phyloP scores from a whole-genome alignment of 2,888 invertebrate genomes.

The Diadegma fenestrale region DNA sequence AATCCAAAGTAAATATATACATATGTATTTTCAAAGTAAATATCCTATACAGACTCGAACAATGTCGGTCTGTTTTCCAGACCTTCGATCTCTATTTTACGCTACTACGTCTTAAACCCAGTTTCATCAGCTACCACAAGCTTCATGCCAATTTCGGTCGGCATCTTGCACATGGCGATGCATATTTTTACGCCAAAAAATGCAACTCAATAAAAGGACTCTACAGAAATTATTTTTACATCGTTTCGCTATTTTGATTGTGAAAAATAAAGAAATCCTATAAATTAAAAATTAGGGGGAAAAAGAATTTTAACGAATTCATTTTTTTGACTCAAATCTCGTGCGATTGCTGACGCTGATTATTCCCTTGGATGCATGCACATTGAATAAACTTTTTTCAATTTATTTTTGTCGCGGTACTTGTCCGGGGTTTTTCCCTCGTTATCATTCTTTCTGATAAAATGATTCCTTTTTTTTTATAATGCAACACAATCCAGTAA shows the following conservation, averaged over 20 bases:
- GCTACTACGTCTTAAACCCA: constrained; percentile 1
- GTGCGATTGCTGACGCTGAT: too few relatives aligned
- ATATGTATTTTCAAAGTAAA: not conserved
- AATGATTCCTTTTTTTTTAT: not conserved
- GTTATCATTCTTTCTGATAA: not conserved
- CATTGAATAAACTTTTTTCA: too few relatives aligned
- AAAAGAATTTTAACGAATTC: too few relatives aligned
- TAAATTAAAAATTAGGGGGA: too few relatives aligned
- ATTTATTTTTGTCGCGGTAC: too few relatives aligned
- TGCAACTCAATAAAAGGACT: not conserved
- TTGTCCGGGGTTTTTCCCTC: too few relatives aligned
- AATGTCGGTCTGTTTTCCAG: constrained; percentile 29
- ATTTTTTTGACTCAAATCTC: too few relatives aligned
- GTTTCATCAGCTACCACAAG: constrained; percentile 10
- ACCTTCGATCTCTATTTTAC: constrained; percentile 33
- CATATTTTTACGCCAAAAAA: not conserved
- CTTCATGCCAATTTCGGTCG: constrained; percentile 3
- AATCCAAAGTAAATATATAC: constrained; percentile 17
- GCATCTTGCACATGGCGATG: not conserved
- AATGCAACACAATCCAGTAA: not conserved
- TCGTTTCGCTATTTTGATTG: not conserved
- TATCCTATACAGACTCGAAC: not conserved
- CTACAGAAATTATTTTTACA: not conserved
- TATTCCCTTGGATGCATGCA: too few relatives aligned
- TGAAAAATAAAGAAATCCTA: not conserved